Evolutionary conservation across 92 coral and sea anemone genomes (phyloP).

Genomic region (Epizoanthus stellaris): DNA sequence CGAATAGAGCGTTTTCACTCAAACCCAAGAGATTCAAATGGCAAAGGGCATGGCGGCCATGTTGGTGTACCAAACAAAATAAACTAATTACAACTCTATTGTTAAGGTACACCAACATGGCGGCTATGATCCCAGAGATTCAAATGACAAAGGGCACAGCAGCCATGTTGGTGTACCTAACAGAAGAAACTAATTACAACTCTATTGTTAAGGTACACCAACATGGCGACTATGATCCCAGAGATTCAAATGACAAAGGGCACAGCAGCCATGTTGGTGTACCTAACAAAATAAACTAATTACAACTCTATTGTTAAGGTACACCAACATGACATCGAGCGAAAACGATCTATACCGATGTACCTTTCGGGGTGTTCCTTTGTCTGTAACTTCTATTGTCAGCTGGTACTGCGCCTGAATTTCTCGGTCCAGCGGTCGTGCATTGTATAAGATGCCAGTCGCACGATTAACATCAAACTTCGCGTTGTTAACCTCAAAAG

Average conservation of each 20-base stretch:
- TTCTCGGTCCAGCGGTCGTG: slow-evolving; percentile 87
- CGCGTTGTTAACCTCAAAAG: slow-evolving; percentile 70
- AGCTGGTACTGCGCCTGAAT: slow-evolving; percentile 70
- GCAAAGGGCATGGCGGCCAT: no score
- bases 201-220: no score
- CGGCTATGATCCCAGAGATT: no score
- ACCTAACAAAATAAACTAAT: background rate
- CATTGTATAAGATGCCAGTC: slow-evolving; percentile 76
- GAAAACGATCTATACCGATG: background rate
- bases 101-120: background rate
- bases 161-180: no score
- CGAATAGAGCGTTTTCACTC: background rate
- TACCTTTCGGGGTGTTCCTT: slow-evolving; percentile 79
- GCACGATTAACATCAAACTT: slow-evolving; percentile 78
- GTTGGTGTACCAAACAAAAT: no score
- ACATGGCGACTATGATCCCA: no score
- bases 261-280: no score
- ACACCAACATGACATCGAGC: no score
- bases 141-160: no score
- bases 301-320: background rate
- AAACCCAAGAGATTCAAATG: no score
- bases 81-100: background rate
- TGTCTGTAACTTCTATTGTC: slow-evolving; percentile 82
- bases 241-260: no score
- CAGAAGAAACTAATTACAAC: no score